Base-by-base conservation (phyloP, 2,113 vertebrate species). In the Alethe diademata region DNA sequence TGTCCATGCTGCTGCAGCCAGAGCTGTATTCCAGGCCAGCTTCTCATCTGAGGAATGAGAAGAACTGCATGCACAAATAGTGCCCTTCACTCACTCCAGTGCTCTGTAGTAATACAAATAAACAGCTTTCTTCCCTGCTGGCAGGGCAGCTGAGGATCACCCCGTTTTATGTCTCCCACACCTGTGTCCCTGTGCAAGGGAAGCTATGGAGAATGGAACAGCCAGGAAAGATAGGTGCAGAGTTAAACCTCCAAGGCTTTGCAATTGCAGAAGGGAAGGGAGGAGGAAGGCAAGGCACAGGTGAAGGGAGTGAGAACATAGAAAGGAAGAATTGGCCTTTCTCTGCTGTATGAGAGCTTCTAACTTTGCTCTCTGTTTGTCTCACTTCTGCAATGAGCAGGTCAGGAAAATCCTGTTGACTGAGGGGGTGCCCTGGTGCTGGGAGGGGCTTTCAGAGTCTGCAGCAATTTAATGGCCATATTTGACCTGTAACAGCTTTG, bases 271-370 rank as follows among this genome's bases (percentile, higher is more conserved):
- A 79, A 40, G 9, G 40, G 26, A 48, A 89, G 18, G 26, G 47
- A 50, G 16, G 12, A 54, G 7, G 38, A 23, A 78, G 16, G 16
- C 11, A 64, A 72, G 14, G 22, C 53, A 72, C 12, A 1, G 0
- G 3, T 4, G 4, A 66, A 84, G 19, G 2, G 13, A 65, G 4
- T 16, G 15, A 47, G 28, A 75, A 75, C 0, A 0, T 0, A 1
- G 6, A 74, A 54, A 80, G 28, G 25, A 90, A 74, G 9, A 90
- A 43, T 12, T 31, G 25, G 28, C 33, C 11, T 64, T 29, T 42
- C 35, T 74, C 19, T 61, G 31, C 36, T 19, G 5, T 48, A 10
- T 64, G 11, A 89, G 24, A 65, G 12, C 5, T 90, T 45, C 31
- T 79, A 28, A 36, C 43, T 15, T 31, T 57, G 43, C 2, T 4